Evolutionary conservation across 2,888 invertebrate genomes (phyloP), one percentile per base, ranked within the genome.

Genomic region (Eupithecia inturbata): DNA sequence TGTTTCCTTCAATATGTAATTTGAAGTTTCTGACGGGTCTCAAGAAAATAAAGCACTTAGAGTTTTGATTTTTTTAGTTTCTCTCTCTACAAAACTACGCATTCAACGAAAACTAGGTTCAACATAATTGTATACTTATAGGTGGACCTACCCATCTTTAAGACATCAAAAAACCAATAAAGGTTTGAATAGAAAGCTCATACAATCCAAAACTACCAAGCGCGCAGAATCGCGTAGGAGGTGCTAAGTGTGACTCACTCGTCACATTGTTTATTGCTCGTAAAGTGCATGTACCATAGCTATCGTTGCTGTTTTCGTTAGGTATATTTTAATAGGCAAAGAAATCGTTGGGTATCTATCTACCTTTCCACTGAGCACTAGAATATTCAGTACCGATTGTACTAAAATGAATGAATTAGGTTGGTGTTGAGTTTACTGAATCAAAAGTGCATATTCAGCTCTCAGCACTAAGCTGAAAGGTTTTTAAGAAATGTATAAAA

Each of bases 241-340:
- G 78, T 81, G 78, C 80, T 79, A 82, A 78, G 74, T 80, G 76
- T 72, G 72, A 68, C 45, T 73, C 71, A 79, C 71, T 78, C 76
- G 78, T 81, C 78, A 72, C 36, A 66, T 39, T 66, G 39, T 66
- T 66, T 66, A 66, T 39, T 22, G 39, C 22, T 66, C 62, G 39
- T 33, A 33, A 64, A 64, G 63, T 64, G 63, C 63, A 62, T 28
- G 62, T 26, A 57, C 57, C 57, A 57, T 57, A 22, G 57, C 57
- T 26, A 26, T 57, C 22, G 22, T 57, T 57, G 12, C 14, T 57
- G 57, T 26, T 57, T 57, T 53, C 12, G 49, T 53, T 12, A 53
- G 26, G n/a, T 26, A 26, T 4, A 26, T 57, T 49, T 49, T 49
- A 49, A 53, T 22, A 7, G 53, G 53, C 0, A 5, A 45, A 45